Evolutionary conservation across 2,113 vertebrate species (phyloP).

Genomic region (Oryctolagus cuniculus): mOryCun1.1 NC_091453.1:721001-721500

Average conservation of each 20-base stretch:
- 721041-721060: no score
- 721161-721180: no score
- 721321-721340: neutral
- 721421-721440: slow-evolving; percentile 34
- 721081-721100: no score
- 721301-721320: neutral
- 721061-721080: no score
- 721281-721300: slow-evolving; percentile 39
- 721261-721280: neutral
- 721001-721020: slow-evolving; percentile 30
- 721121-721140: no score
- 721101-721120: no score
- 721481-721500: slow-evolving; percentile 75
- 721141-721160: no score
- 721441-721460: slow-evolving; percentile 70
- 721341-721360: neutral
- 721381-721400: slow-evolving; percentile 35
- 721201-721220: no score
- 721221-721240: slow-evolving; percentile 20
- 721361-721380: neutral
- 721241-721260: neutral
- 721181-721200: no score
- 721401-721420: slow-evolving; percentile 58
- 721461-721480: slow-evolving; percentile 70
- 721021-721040: no score